Evolutionary conservation across 2,797 vertebrate species (phyloP).

Genomic region (Rousettus madagascariensis): DNA sequence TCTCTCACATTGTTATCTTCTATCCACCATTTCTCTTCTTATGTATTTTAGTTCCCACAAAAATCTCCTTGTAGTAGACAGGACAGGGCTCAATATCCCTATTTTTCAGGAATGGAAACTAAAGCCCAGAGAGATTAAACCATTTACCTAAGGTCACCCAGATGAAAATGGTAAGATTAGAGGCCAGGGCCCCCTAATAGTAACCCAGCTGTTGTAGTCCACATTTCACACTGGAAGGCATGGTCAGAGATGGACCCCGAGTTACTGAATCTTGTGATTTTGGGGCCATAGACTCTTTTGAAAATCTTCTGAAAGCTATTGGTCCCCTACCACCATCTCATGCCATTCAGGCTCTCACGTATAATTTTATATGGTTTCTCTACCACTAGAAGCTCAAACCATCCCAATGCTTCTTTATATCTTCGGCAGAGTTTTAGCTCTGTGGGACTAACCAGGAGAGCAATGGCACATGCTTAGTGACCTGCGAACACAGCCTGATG

Average conservation of each 20-base stretch:
- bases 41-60: neutral
- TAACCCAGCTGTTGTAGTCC: neutral
- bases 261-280: neutral
- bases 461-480: neutral
- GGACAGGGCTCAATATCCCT: neutral
- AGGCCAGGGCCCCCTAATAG: neutral
- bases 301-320: neutral
- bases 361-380: conserved; percentile 1
- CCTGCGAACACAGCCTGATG: neutral
- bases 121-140: neutral
- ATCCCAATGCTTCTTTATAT: neutral
- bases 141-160: neutral
- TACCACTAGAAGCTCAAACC: neutral
- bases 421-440: neutral
- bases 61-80: neutral
- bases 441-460: neutral
- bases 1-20: neutral
- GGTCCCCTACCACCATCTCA: no score
- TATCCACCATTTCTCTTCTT: neutral
- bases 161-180: neutral
- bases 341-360: neutral
- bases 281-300: neutral
- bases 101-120: neutral
- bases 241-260: neutral
- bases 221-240: neutral